Base-by-base conservation (phyloP, 2,888 invertebrate genomes). In the Drosophila helvetica region DNA sequence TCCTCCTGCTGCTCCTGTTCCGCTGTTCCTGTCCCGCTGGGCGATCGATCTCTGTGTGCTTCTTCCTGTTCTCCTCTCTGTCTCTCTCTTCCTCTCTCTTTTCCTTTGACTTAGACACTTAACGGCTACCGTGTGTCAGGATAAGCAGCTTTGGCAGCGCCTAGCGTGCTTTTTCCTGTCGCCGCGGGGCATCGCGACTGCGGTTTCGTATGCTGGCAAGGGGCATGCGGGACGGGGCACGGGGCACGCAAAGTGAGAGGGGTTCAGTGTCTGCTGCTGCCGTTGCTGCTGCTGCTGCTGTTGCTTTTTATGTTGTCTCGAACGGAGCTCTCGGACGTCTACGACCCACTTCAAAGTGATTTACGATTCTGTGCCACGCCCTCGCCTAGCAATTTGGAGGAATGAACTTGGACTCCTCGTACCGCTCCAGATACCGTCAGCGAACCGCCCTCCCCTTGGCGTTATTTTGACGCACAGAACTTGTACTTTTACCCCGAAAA, bases 261-360 rank as follows among this genome's bases (percentile, higher is more conserved):
- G 62, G 65, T 48, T 52, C 54, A 47, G 53, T 54, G 55, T 73
- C 58, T 68, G 64, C 50, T 61, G 63, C 27, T 47, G 22, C n/a
- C 52, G n/a, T 19, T 52, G 22, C 6, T 53, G 38, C 15, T 65
- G 72, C 54, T 66, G 56, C 18, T 73, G 62, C 43, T 77, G 47
- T 56, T 79, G 63, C 38, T 68, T 61, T 75, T 73, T 76, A 71
- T 76, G 74, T 78, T 77, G 83, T 89, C 88, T 78, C 78, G 79
- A 86, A 80, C 80, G 79, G 75, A 84, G 86, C 86, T 88, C 81
- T 88, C 81, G 88, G 87, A 86, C 89, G 86, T 79, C 90, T 86
- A 88, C 90, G 91, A 90, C 91, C 91, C 91, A 91, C 91, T 91
- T 91, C 91, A 91, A 91, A 90, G 90, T 91, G 91, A 91, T 91